phyloP scores from a whole-genome alignment of 2,888 invertebrate species.

The Salticus scenicus region DNA sequence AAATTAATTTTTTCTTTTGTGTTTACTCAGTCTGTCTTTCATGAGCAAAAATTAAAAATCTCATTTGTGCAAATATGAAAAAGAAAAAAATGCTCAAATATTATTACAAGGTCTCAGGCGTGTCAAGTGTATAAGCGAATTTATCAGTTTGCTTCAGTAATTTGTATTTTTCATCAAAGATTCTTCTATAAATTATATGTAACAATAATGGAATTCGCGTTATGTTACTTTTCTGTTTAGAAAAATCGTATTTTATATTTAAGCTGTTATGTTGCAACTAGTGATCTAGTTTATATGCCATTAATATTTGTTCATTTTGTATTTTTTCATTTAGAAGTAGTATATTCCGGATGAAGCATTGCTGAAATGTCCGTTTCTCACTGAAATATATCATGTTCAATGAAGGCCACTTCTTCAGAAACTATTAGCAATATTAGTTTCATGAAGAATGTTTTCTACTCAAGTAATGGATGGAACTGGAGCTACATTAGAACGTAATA shows the following conservation, averaged over 20 bases:
- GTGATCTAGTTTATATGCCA: no score
- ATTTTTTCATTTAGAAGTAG: background rate
- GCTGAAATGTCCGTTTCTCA: background rate
- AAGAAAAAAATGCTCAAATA: background rate
- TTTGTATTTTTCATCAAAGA: no score
- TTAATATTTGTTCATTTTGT: no score
- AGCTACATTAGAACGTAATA: background rate
- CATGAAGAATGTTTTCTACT: background rate
- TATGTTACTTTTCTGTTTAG: no score
- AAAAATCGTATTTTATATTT: no score
- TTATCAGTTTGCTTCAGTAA: no score
- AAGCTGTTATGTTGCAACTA: no score
- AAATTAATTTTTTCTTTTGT: background rate
- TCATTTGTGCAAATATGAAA: no score
- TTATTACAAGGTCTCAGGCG: background rate
- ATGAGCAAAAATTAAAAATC: background rate
- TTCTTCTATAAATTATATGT: no score
- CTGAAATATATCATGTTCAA: background rate
- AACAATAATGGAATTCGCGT: no score
- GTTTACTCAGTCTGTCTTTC: background rate
- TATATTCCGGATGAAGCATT: background rate
- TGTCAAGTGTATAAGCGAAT: background rate
- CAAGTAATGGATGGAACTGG: background rate
- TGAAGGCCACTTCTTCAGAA: background rate
- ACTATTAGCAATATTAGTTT: constrained; percentile 8